Base-by-base conservation (phyloP, 2,113 vertebrate species). In the Spizaetus ornatus region DNA sequence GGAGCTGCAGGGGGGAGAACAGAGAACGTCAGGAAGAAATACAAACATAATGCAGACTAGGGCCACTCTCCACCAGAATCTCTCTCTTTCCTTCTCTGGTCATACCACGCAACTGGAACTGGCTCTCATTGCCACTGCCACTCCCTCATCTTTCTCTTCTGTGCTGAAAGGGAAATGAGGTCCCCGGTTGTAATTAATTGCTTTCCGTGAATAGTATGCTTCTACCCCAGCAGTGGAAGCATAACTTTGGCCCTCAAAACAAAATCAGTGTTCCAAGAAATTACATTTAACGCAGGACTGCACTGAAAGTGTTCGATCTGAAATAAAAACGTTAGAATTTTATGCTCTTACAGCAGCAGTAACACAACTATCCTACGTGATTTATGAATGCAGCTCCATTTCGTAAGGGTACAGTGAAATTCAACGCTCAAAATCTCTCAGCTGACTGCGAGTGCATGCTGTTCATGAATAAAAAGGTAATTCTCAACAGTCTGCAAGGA, bases 1-100 rank as follows among this genome's bases (percentile, higher is more conserved):
- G 97, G 97, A 84, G 94, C 97, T 97, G 92, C 43, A 73, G 16
- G 40, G 71, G 18, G 86, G 40, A 86, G 43, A 93, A 76, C 2
- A 55, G 21, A 94, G 47, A 48, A 50, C 15, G 42, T 86, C 61
- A 93, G 69, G 65, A 82, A 80, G n/a, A 59, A 83, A 32, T 5
- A 90, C 6, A 80, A 87, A 82, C 22, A 40, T 23, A 59, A 69
- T 22, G 21, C 4, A 45, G 27, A 62, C 13, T 14, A 38, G 10
- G 4, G 32, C 63, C 8, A 17, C 45, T 58, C 34, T 27, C 27
- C 34, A 18, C 27, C 81, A 73, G 38, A 48, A 61, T 58, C 34
- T 67, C 23, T 31, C 9, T 38, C 65, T 70, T 83, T 79, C 82
- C 77, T 79, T 94, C 97, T 95, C 90, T 92, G 74, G 82, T 95